Percentiles rank a stretch among this genome's conserved stretches.
These are phyloP conservation scores for Xanthia togata DNA, from an alignment of 2,888 invertebrate genomes.

Conservation along the genomic window DNA sequence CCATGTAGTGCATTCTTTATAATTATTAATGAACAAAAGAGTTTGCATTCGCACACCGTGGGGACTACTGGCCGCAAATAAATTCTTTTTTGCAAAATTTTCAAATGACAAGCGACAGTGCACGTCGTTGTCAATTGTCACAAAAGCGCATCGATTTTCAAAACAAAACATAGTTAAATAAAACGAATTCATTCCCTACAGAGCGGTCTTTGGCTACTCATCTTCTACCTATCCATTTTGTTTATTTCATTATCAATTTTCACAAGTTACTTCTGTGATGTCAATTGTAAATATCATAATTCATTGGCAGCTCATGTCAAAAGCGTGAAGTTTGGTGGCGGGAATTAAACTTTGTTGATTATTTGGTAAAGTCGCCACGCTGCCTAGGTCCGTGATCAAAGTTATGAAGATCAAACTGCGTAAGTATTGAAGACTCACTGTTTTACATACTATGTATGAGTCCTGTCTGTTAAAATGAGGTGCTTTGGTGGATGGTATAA, in stretches of 20 bases:
- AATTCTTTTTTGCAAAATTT: slow-evolving; percentile 78
- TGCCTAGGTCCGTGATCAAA: slow-evolving; percentile 88
- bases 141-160: slow-evolving; percentile 84
- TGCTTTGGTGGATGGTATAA: neutral
- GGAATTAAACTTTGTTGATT: slow-evolving; percentile 75
- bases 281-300: slow-evolving; percentile 68
- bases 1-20: neutral
- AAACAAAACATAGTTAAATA: slow-evolving; percentile 77
- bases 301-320: slow-evolving; percentile 78
- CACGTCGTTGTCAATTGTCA: slow-evolving; percentile 86
- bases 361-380: slow-evolving; percentile 83
- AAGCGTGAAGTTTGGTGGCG: slow-evolving; percentile 78
- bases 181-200: slow-evolving; percentile 73
- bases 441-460: neutral
- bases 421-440: slow-evolving; percentile 73
- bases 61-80: slow-evolving; percentile 60
- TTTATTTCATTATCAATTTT: slow-evolving; percentile 63
- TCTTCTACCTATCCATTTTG: slow-evolving; percentile 59
- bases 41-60: slow-evolving; percentile 37
- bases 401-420: slow-evolving; percentile 90
- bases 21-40: slow-evolving; percentile 21
- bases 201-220: slow-evolving; percentile 70
- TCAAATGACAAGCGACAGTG: slow-evolving; percentile 85
- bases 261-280: slow-evolving; percentile 66
- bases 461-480: slow-evolving; percentile 2